Percentiles rank a stretch among this genome's conserved stretches.
Conservation (phyloP, 2,113 vertebrate species). For the Oostethus manadensis region DNA sequence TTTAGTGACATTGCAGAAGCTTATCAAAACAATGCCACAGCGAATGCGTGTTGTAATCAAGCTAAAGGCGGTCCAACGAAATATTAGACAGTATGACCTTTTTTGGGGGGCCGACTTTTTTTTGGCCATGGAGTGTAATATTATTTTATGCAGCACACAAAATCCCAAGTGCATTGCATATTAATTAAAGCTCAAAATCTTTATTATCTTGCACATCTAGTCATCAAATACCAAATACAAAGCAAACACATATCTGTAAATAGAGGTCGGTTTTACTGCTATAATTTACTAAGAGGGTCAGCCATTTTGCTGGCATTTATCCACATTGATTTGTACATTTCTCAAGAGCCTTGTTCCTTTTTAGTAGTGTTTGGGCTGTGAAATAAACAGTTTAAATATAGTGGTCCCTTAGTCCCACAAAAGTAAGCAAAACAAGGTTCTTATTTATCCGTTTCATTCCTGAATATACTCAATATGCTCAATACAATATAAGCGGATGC, state of each 20-base stretch:
- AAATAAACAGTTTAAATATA: constrained; percentile 16
- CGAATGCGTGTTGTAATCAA: no score
- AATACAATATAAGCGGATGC: background rate
- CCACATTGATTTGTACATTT: constrained; percentile 38
- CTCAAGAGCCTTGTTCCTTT: constrained; percentile 22
- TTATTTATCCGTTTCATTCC: constrained; percentile 1
- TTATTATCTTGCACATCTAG: background rate
- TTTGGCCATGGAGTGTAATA: no score
- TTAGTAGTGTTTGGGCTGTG: constrained; percentile 14
- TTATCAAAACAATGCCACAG: no score
- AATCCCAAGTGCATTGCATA: no score
- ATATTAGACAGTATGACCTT: no score
- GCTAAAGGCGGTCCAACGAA: no score
- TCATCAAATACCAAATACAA: constrained; percentile 1
- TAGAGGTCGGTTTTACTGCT: constrained; percentile 1
- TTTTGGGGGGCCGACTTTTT: no score
- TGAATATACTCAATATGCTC: background rate
- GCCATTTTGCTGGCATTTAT: constrained; percentile 31
- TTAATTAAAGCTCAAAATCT: no score
- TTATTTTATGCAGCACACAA: no score
- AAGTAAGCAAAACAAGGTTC: constrained; percentile 3
- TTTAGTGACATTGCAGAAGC: no score
- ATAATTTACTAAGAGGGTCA: constrained; percentile 33
- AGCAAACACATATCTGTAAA: background rate
- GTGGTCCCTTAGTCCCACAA: constrained; percentile 12